Evolutionary conservation across 2,113 vertebrate species (phyloP).

Genomic region (Eublepharis macularius): DNA sequence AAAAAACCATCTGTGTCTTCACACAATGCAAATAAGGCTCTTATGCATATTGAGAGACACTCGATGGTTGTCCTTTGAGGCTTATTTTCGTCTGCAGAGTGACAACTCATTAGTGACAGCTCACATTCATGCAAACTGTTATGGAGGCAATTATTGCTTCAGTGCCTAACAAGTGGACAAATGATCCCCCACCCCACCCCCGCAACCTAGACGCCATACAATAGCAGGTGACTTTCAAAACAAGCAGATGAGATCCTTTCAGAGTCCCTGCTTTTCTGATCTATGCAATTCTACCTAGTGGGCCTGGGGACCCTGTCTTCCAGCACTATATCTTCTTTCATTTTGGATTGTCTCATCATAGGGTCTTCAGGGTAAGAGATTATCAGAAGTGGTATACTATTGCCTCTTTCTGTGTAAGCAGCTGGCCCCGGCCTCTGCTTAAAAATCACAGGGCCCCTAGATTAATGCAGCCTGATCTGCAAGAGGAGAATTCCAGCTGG

Average conservation of each 20-base stretch:
- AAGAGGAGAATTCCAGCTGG: too few species aligned
- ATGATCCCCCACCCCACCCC: neutral
- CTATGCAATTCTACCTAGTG: too few species aligned
- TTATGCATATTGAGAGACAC: slow-evolving; percentile 3
- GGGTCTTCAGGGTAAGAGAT: too few species aligned
- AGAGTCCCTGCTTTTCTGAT: neutral
- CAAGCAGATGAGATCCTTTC: neutral
- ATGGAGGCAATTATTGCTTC: neutral
- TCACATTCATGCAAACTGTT: slow-evolving; percentile 2
- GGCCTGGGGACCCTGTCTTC: too few species aligned
- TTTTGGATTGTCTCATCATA: too few species aligned
- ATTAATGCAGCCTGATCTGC: too few species aligned
- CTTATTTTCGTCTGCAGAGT: slow-evolving; percentile 18
- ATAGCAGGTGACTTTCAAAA: neutral
- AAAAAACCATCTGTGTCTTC: neutral
- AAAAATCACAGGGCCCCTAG: too few species aligned
- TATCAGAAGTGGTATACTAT: too few species aligned
- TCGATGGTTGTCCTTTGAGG: neutral
- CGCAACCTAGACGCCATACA: neutral
- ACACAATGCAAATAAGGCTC: neutral
- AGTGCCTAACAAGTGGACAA: neutral
- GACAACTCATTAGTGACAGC: slow-evolving; percentile 1
- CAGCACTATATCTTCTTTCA: too few species aligned
- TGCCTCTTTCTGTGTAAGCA: too few species aligned
- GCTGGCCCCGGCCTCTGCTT: too few species aligned